These are phyloP conservation scores for Cherax destructor DNA, from an alignment of 1,140 invertebrate genomes.

Conservation along the genomic window DNA sequence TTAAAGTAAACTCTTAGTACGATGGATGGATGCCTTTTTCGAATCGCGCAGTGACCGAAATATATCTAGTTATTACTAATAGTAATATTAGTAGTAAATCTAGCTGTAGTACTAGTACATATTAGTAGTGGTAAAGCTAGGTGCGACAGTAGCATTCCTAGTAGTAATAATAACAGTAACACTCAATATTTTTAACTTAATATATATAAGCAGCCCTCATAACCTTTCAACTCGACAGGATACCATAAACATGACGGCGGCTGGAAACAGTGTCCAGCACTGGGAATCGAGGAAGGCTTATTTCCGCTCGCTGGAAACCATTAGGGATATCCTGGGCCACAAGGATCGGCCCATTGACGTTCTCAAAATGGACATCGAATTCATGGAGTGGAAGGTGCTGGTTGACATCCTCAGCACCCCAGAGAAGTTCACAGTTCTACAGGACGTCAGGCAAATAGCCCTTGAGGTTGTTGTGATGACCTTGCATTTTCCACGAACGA, in stretches of 20 bases:
- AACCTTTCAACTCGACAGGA: not conserved
- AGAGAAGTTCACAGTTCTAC: conserved; percentile 7
- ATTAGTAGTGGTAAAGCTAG: no score
- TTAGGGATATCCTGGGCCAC: conserved; percentile 61
- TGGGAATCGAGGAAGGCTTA: conserved; percentile 19
- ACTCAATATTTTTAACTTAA: no score
- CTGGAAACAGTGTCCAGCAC: not conserved
- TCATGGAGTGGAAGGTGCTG: conserved; percentile 65
- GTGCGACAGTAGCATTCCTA: no score
- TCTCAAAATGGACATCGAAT: conserved; percentile 72
- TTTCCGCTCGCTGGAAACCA: conserved; percentile 58
- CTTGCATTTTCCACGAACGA: no score
- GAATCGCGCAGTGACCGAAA: no score
- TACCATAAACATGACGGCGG: conserved; percentile 33
- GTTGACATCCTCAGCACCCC: conserved; percentile 36
- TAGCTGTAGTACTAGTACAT: no score
- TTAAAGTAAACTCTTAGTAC: no score
- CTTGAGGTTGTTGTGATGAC: conserved; percentile 43
- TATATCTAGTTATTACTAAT: no score
- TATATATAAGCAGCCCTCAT: no score
- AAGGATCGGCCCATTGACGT: conserved; percentile 61
- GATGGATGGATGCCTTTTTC: no score
- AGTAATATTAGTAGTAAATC: no score
- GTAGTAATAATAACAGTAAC: no score
- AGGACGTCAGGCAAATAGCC: conserved; percentile 56